A percentile compares a stretch with the other conserved stretches of the same genome.
Evolutionary conservation across 2,797 vertebrate species (phyloP).

Genomic region (Phylloscopus collybita): DNA sequence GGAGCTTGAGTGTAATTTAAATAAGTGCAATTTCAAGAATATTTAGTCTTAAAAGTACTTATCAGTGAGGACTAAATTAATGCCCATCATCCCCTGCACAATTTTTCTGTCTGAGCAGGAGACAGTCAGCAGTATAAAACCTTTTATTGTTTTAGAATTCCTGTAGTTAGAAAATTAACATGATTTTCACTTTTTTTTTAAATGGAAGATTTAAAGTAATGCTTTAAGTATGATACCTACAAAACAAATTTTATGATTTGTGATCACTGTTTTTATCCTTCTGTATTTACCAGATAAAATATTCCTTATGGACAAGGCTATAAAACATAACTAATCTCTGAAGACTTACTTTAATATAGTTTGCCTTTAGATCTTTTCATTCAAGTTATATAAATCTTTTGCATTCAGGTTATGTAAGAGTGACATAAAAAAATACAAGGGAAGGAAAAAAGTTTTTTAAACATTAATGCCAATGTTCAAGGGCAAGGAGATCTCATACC

Average conservation of each 20-base stretch:
- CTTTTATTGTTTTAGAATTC: background rate
- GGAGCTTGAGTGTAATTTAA: constrained; percentile 28
- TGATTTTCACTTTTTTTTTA: background rate
- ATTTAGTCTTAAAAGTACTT: constrained; percentile 46
- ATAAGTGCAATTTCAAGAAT: constrained; percentile 40
- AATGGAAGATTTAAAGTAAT: background rate
- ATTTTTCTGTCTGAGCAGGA: background rate
- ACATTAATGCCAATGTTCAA: background rate
- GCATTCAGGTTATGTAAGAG: background rate
- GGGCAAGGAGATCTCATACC: background rate
- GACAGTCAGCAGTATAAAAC: background rate
- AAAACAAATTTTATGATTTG: background rate
- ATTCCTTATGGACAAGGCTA: background rate
- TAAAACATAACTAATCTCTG: background rate
- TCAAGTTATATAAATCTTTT: background rate
- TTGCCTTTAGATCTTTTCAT: background rate
- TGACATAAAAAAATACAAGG: background rate
- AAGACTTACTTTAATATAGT: background rate
- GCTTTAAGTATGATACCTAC: background rate
- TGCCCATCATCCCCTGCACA: background rate
- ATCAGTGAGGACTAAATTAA: constrained; percentile 30
- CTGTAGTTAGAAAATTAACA: background rate
- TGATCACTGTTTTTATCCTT: background rate
- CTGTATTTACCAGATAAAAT: background rate
- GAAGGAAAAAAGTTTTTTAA: background rate